phyloP scores from a whole-genome alignment of 2,113 vertebrate genomes.

The Hippoglossus stenolepis region DNA sequence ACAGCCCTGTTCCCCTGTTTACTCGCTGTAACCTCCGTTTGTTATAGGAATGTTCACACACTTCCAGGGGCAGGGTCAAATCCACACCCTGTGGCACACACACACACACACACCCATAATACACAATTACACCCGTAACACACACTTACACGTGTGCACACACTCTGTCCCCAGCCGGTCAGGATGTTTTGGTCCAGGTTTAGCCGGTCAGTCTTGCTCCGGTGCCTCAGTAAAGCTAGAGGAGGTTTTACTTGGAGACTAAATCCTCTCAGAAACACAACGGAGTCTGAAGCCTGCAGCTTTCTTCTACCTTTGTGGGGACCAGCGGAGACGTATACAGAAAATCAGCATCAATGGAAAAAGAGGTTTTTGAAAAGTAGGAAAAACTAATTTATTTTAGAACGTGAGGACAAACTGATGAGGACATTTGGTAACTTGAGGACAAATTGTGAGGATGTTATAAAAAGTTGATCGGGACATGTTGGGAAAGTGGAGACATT shows the following conservation, averaged over 20 bases:
- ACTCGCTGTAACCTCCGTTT: constrained; percentile 33
- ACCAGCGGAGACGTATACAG: not conserved
- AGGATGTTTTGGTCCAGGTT: constrained; percentile 41
- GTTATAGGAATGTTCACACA: constrained; percentile 51
- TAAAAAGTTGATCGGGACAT: no score
- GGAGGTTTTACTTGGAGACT: constrained; percentile 8
- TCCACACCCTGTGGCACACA: not conserved
- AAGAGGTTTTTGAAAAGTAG: no score
- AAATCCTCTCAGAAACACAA: constrained; percentile 21
- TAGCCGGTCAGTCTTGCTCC: constrained; percentile 29
- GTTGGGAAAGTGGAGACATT: no score
- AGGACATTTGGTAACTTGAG: no score
- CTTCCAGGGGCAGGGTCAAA: constrained; percentile 46
- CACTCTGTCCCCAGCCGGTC: constrained; percentile 3
- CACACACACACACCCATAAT: constrained; percentile 16
- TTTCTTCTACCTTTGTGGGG: not conserved
- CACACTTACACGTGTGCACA: constrained; percentile 3
- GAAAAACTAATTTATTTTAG: no score
- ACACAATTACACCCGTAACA: not conserved
- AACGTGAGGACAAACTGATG: no score
- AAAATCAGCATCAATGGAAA: no score
- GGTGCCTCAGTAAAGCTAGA: constrained; percentile 40
- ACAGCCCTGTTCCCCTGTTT: constrained; percentile 17
- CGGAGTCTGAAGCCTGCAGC: not conserved
- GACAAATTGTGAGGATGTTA: no score